Base-by-base conservation (phyloP, 64 coral and sea anemone genomes). In the Orbicella faveolata region DNA sequence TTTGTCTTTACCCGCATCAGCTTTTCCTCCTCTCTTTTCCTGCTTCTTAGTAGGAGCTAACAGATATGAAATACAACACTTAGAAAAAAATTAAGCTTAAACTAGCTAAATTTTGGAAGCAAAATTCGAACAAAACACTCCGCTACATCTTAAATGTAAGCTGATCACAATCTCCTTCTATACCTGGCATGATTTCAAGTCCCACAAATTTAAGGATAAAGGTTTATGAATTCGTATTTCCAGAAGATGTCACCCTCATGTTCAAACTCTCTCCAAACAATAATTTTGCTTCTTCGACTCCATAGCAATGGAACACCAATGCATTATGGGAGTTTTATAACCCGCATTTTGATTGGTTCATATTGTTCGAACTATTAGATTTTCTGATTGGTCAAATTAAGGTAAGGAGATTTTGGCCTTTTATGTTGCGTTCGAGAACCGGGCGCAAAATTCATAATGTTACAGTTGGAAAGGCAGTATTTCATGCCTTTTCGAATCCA, bases 21-120 rank as follows among this genome's bases (percentile, higher is more conserved):
- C 52, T 75, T 92, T 92, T n/a, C 52, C 66, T 90, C 89, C 89
- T 70, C 66, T 78, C 67, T 92, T 92, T 18, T 87, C 90, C 23
- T 80, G 48, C 83, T 92, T 92, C 83, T 87, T 91, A 48, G 36
- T 69, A 16, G 90, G 14, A 69, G 90, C 62, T 92, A 41, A 39
- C 14, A 78, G 59, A 78, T 76, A 61, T 51, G 21, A 64, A 9
- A 33, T 59, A 76, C 68, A 19, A 51, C 7, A 35, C 30, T 18
- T 34, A 25, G 62, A 53, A 6, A 53, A 53, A 30, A 30, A 30
- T 30, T 30, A 30, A 30, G 30, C 30, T 30, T 30, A 30, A 30
- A 30, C 30, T 30, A 30, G 30, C 30, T 30, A 30, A 30, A 30
- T 30, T 30, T 30, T 30, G 30, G 30, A 30, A 30, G 30, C 30